Conservation (phyloP, 2,113 vertebrate species). For the Eurypyga helias region DNA sequence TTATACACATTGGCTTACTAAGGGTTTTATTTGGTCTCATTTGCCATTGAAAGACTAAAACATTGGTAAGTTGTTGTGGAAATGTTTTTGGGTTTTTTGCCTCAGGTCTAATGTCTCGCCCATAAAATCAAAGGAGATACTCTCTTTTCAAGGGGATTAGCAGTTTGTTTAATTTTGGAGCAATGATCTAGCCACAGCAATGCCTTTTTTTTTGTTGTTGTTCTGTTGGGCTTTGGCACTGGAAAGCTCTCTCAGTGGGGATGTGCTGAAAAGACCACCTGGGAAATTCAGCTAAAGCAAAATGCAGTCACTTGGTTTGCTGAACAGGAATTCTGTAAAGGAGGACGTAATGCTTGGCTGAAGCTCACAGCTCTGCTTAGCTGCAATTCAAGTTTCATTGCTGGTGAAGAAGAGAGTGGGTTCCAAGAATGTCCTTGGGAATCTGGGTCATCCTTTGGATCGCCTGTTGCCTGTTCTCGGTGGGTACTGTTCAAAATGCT, state of each 20-base stretch:
- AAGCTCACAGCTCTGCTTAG: background rate
- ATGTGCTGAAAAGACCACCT: background rate
- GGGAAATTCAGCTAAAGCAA: background rate
- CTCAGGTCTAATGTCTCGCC: background rate
- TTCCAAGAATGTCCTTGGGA: background rate
- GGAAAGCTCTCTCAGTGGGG: background rate
- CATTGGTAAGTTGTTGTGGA: background rate
- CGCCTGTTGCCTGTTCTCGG: background rate
- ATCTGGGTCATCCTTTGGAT: background rate
- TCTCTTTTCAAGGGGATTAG: background rate
- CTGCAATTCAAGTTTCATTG: background rate
- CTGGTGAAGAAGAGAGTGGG: background rate
- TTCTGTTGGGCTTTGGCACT: background rate
- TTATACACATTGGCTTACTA: background rate
- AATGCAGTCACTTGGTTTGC: background rate
- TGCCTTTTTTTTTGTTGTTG: background rate
- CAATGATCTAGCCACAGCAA: background rate
- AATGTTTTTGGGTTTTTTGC: background rate
- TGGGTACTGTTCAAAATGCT: background rate
- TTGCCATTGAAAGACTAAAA: background rate
- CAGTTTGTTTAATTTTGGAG: background rate
- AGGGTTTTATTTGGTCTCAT: background rate
- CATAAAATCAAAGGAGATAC: background rate
- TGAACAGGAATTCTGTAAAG: background rate
- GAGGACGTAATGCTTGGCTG: rapidly evolving